Conservation (phyloP, 2,113 vertebrate genomes). For the Neoarius graeffei region DNA sequence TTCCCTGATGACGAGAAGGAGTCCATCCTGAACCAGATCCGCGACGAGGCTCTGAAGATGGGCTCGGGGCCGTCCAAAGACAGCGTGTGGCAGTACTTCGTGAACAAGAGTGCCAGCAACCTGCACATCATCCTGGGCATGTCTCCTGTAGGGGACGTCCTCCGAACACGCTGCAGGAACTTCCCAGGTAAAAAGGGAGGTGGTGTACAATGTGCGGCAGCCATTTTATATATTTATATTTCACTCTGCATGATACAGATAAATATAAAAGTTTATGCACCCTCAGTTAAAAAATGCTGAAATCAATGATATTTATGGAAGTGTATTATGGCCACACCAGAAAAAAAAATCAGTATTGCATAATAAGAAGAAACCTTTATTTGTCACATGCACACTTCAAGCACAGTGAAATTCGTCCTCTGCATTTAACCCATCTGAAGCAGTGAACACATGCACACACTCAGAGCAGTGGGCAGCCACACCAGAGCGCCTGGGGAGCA, state of each 20-base stretch:
- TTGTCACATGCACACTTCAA: too few species aligned
- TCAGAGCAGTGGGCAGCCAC: too few species aligned
- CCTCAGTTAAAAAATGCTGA: neutral
- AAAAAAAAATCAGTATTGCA: too few species aligned
- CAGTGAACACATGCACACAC: too few species aligned
- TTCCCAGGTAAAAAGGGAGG: slow-evolving; percentile 82
- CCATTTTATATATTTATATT: neutral
- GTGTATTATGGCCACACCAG: too few species aligned
- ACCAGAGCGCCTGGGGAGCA: too few species aligned
- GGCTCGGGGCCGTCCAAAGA: slow-evolving; percentile 83
- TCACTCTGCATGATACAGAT: neutral
- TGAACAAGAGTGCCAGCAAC: slow-evolving; percentile 89
- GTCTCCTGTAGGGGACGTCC: slow-evolving; percentile 88
- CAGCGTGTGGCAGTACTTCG: slow-evolving; percentile 91
- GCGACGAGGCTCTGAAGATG: slow-evolving; percentile 79
- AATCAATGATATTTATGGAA: neutral
- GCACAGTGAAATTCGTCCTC: too few species aligned
- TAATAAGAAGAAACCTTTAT: too few species aligned
- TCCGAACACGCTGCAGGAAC: slow-evolving; percentile 91
- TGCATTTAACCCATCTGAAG: too few species aligned
- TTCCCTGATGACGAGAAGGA: slow-evolving; percentile 94
- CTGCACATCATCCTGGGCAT: slow-evolving; percentile 92
- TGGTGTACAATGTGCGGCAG: neutral
- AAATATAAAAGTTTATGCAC: neutral
- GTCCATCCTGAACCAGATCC: slow-evolving; percentile 77